phyloP scores from a whole-genome alignment of 1,140 invertebrate species.

The Diuraphis noxia region DNA sequence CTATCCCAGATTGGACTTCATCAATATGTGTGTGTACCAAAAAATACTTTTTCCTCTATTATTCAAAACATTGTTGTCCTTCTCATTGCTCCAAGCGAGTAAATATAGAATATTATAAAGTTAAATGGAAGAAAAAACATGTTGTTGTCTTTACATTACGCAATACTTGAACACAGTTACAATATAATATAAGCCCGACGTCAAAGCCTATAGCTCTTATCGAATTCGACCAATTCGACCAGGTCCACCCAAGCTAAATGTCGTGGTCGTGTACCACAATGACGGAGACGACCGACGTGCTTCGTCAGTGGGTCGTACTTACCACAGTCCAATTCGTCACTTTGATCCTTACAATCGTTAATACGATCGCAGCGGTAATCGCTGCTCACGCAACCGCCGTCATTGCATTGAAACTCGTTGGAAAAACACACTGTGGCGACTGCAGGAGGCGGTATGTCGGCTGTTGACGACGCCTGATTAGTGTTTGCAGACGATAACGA shows the following conservation, averaged over 20 bases:
- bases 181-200: background rate
- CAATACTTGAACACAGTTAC: background rate
- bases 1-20: background rate
- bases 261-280: background rate
- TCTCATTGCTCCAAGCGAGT: background rate
- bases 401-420: constrained; percentile 64
- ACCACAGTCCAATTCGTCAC: constrained; percentile 80
- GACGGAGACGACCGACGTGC: background rate
- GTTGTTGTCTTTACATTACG: background rate
- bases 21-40: background rate
- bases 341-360: constrained; percentile 72
- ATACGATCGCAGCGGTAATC: constrained; percentile 70
- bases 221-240: background rate
- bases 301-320: background rate
- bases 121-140: background rate
- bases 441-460: background rate
- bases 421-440: constrained; percentile 54
- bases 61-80: background rate
- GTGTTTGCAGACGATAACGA: background rate
- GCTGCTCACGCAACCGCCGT: constrained; percentile 65
- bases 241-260: background rate
- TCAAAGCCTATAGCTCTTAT: constrained; percentile 27
- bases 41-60: background rate
- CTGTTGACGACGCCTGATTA: background rate
- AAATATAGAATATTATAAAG: background rate